phyloP scores from a whole-genome alignment of 2,113 vertebrate species.

The Pseudorectes ferrugineus region DNA sequence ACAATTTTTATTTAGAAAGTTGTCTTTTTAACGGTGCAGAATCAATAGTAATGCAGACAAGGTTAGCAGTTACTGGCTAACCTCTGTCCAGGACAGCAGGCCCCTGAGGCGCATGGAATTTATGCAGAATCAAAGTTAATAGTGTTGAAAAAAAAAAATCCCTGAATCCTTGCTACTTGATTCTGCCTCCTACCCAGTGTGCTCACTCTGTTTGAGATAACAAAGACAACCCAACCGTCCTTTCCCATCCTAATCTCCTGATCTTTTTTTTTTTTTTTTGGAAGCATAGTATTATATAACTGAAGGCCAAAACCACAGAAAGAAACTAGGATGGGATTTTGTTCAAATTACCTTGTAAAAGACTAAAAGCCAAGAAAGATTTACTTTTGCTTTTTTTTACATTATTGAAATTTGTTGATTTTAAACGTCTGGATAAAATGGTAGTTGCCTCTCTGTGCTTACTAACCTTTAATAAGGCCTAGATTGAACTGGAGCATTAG shows the following conservation, averaged over 20 bases:
- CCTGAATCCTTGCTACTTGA: not conserved
- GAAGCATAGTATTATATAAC: not conserved
- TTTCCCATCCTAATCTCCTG: not conserved
- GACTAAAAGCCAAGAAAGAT: not conserved
- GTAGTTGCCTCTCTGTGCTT: not conserved
- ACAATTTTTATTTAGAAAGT: conserved; percentile 23
- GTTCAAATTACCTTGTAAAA: not conserved
- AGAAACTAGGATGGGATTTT: not conserved
- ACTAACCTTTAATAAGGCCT: not conserved
- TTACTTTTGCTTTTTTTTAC: not conserved
- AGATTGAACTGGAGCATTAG: not conserved
- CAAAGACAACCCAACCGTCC: not conserved
- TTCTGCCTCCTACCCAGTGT: not conserved
- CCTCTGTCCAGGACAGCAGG: not conserved
- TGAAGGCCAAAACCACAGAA: not conserved
- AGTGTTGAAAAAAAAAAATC: not conserved
- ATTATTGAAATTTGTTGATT: not conserved
- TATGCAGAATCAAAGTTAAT: conserved; percentile 16
- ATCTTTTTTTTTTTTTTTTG: not conserved
- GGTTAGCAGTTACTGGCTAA: conserved; percentile 39
- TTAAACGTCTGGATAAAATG: not conserved
- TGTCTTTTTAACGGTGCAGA: not conserved
- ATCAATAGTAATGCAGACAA: conserved; percentile 44
- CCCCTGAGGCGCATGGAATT: not conserved
- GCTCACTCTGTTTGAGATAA: not conserved